These are phyloP conservation scores for Rhadinocentrus ornatus DNA, from an alignment of 2,797 vertebrate species.

Conservation along the genomic window DNA sequence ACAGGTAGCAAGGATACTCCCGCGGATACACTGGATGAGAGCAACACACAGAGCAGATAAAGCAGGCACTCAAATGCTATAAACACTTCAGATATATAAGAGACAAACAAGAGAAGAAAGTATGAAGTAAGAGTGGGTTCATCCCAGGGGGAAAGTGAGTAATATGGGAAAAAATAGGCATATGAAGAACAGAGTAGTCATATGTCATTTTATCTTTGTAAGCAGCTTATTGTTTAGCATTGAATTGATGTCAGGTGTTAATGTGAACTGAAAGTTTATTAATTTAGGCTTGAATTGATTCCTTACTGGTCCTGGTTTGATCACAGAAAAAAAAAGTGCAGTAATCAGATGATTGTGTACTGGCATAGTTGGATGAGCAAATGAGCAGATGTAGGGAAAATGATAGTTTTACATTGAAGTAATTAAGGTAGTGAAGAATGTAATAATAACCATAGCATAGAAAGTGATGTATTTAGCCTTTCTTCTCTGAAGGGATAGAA, in stretches of 20 bases:
- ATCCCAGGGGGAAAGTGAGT: conserved; percentile 13
- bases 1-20: conserved; percentile 30
- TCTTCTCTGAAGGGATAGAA: conserved; percentile 8
- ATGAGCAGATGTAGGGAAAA: background rate
- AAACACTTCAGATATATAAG: conserved; percentile 49
- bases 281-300: background rate
- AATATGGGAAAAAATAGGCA: background rate
- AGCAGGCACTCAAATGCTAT: conserved; percentile 14
- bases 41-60: conserved; percentile 37
- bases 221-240: conserved; percentile 18
- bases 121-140: background rate
- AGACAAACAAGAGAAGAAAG: conserved; percentile 27
- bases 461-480: conserved; percentile 13
- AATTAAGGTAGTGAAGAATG: background rate
- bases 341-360: background rate
- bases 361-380: conserved; percentile 3
- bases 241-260: background rate
- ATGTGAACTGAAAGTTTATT: background rate
- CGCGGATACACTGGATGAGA: conserved; percentile 35
- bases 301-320: background rate
- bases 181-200: conserved; percentile 7
- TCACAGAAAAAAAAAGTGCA: background rate
- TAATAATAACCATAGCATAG: background rate
- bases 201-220: conserved; percentile 29
- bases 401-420: background rate